Percentiles rank a stretch among this genome's conserved stretches.
Conservation (phyloP, 2,888 invertebrate species). For the Leucophenga maculata region DNA sequence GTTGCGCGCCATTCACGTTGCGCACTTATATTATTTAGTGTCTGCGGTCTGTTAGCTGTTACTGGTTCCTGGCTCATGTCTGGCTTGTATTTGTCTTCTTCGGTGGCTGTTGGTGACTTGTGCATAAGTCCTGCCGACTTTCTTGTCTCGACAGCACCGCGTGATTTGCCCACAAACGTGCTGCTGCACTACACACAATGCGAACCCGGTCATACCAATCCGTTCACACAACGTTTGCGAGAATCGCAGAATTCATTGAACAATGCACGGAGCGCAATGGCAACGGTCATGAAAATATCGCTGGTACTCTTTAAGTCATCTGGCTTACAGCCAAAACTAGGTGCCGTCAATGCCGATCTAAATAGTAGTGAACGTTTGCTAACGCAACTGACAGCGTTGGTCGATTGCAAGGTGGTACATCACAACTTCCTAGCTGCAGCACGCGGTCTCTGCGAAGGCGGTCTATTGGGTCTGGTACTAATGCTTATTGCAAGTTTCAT, state of each 20-base stretch:
- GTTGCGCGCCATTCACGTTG: constrained; percentile 91
- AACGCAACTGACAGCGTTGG: constrained; percentile 79
- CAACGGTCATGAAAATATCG: constrained; percentile 71
- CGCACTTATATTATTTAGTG: constrained; percentile 90
- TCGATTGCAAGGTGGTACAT: constrained; percentile 89
- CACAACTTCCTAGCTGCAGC: constrained; percentile 86
- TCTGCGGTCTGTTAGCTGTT: constrained; percentile 88
- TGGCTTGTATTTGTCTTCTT: constrained; percentile 87
- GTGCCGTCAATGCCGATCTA: constrained; percentile 83
- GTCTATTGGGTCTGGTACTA: constrained; percentile 85
- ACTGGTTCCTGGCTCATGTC: constrained; percentile 91
- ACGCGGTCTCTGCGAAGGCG: constrained; percentile 86
- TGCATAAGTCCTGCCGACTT: constrained; percentile 90
- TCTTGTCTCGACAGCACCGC: constrained; percentile 78
- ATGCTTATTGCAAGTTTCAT: constrained; percentile 90
- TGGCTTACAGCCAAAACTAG: constrained; percentile 81
- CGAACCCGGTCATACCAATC: constrained; percentile 84
- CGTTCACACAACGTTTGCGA: constrained; percentile 86
- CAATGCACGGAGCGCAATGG: constrained; percentile 73
- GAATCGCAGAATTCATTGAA: constrained; percentile 82
- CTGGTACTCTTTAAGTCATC: constrained; percentile 72
- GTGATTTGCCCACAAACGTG: constrained; percentile 76
- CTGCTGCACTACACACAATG: constrained; percentile 88
- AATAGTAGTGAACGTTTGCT: constrained; percentile 83
- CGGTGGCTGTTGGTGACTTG: constrained; percentile 88